A percentile compares a stretch with the other conserved stretches of the same genome.
Conservation (phyloP, 2,113 vertebrate species). For the Zosterops japonicus region DNA sequence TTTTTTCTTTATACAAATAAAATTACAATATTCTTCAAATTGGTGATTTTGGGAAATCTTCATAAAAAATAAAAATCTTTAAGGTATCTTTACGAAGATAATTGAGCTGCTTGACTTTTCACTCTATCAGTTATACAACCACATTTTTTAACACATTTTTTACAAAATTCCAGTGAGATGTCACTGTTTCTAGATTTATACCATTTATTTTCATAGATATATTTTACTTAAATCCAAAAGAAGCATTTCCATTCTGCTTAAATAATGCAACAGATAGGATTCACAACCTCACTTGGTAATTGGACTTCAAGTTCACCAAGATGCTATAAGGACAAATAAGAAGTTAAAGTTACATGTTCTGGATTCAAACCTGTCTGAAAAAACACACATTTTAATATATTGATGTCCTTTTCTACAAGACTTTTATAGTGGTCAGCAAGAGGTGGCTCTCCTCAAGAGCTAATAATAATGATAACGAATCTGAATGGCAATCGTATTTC, state of each 20-base stretch:
- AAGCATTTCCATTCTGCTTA: background rate
- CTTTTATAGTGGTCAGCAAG: background rate
- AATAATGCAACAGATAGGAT: background rate
- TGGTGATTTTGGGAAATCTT: background rate
- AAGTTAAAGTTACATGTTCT: background rate
- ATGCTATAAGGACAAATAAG: background rate
- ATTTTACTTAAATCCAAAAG: background rate
- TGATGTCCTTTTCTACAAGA: background rate
- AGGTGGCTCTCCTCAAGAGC: background rate
- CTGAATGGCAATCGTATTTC: background rate
- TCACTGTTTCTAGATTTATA: background rate
- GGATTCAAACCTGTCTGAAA: background rate
- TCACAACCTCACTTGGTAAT: background rate
- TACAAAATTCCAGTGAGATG: background rate
- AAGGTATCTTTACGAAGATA: background rate
- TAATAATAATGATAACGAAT: background rate
- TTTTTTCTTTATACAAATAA: background rate
- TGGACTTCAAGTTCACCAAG: background rate
- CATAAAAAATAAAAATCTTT: background rate
- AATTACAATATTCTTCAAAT: background rate
- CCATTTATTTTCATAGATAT: background rate
- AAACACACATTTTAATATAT: background rate
- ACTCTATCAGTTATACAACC: background rate
- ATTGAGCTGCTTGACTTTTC: background rate
- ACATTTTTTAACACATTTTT: background rate